Base-by-base conservation (phyloP, 2,797 vertebrate species). In the Gadopsis marmoratus region DNA sequence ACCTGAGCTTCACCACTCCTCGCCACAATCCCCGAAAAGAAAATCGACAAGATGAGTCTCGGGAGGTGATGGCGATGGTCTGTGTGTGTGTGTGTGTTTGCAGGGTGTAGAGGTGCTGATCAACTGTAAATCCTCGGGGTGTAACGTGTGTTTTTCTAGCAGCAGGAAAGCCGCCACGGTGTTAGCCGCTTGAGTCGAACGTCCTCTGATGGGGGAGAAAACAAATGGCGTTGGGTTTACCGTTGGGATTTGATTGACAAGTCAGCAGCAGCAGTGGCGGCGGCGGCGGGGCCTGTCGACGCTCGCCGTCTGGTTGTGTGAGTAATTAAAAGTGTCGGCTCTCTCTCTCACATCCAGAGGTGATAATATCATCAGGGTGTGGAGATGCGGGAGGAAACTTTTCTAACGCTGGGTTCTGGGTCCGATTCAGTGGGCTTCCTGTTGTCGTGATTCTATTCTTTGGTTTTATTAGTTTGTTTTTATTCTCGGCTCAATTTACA, bases 271-370 rank as follows among this genome's bases (percentile, higher is more conserved):
- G 48, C 45, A 5, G 74, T 6, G 9, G 55, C 7, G 17, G 39
- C 2, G 8, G 45, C 2, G 23, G 60, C 54, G 43, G 45, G 74
- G 74, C 79, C 54, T 81, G 86, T 81, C 9, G 67, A 33, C 45
- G 14, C 86, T 83, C 56, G 50, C 81, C 86, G 82, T 84, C 83
- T 89, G 88, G 50, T 84, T 76, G 67, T 82, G 71, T 17, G 1
- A 60, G 79, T 90, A 88, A 92, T 93, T 89, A 90, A 85, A 88
- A 86, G 71, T 72, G 87, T 87, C 2, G 63, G 48, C 54, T 69
- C 51, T 55, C 54, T 69, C 51, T 55, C 54, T 71, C 55, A 51
- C 79, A 79, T 82, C 26, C 78, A 75, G 78, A 77, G 68, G 77
- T 13, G 35, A 78, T 76, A 26, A 78, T 71, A 65, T 83, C 45